A percentile compares a stretch with the other conserved stretches of the same genome.
Conservation (phyloP, 2,113 vertebrate species). For the Ciconia maguari region DNA sequence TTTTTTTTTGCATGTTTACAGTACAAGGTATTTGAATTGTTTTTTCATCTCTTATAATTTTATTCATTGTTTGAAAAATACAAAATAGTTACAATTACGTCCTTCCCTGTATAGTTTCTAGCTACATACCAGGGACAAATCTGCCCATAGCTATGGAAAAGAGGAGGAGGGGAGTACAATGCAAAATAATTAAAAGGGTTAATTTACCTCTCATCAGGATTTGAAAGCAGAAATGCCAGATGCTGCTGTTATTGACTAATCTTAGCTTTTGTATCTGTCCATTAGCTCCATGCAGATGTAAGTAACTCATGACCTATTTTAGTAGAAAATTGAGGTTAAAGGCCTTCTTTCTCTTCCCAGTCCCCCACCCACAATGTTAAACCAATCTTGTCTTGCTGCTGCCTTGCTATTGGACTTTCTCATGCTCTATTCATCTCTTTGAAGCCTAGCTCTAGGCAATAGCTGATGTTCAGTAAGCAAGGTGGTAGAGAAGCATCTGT, state of each 20-base stretch:
- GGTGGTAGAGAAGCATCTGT: neutral
- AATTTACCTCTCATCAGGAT: neutral
- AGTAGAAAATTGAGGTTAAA: slow-evolving; percentile 25
- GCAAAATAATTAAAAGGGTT: neutral
- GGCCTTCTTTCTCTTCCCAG: neutral
- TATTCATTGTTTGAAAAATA: neutral
- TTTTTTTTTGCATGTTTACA: rapidly evolving
- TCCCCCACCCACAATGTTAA: neutral
- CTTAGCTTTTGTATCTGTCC: neutral
- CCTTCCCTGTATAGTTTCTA: neutral
- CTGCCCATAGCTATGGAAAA: neutral
- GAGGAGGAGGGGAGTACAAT: neutral
- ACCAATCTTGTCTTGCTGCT: neutral
- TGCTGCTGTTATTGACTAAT: neutral
- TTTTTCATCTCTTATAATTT: neutral
- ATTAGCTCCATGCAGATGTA: neutral
- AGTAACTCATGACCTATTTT: neutral
- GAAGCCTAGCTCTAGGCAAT: neutral
- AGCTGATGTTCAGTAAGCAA: neutral
- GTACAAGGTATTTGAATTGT: neutral
- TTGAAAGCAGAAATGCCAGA: neutral
- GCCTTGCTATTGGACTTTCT: neutral
- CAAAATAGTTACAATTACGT: neutral
- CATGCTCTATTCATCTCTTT: neutral
- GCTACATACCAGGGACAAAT: neutral